phyloP scores from a whole-genome alignment of 2,113 vertebrate species.

The Nyctereutes procyonoides region DNA sequence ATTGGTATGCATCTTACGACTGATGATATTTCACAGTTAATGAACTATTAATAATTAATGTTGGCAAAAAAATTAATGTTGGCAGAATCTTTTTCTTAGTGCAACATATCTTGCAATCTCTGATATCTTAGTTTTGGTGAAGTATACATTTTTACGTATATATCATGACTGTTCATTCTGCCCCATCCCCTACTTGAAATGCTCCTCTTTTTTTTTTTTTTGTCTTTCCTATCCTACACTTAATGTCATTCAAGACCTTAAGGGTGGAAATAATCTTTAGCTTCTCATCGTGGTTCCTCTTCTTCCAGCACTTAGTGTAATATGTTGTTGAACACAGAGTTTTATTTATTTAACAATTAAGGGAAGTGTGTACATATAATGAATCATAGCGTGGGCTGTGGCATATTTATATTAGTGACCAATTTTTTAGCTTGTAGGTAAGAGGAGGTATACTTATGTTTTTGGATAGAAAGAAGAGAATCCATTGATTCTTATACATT shows the following conservation, averaged over 20 bases:
- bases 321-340: conserved; percentile 33
- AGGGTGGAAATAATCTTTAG: conserved; percentile 1
- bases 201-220: not conserved
- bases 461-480: conserved; percentile 39
- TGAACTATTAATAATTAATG: not conserved
- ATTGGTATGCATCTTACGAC: not conserved
- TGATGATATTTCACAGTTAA: conserved; percentile 34
- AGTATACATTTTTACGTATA: not conserved
- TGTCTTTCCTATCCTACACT: not conserved
- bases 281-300: conserved; percentile 11
- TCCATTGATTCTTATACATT: not conserved
- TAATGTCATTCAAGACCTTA: not conserved
- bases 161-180: not conserved
- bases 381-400: not conserved
- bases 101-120: not conserved
- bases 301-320: conserved; percentile 19
- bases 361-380: conserved; percentile 30
- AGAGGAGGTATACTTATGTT: conserved; percentile 5
- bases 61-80: not conserved
- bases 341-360: conserved; percentile 48
- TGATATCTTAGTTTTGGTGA: conserved; percentile 6
- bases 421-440: conserved; percentile 42
- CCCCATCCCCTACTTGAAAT: not conserved
- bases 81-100: not conserved
- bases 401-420: conserved; percentile 24